These are phyloP conservation scores for Psammodynastes pulverulentus DNA, from an alignment of 2,113 vertebrate genomes.

Conservation along the genomic window DNA sequence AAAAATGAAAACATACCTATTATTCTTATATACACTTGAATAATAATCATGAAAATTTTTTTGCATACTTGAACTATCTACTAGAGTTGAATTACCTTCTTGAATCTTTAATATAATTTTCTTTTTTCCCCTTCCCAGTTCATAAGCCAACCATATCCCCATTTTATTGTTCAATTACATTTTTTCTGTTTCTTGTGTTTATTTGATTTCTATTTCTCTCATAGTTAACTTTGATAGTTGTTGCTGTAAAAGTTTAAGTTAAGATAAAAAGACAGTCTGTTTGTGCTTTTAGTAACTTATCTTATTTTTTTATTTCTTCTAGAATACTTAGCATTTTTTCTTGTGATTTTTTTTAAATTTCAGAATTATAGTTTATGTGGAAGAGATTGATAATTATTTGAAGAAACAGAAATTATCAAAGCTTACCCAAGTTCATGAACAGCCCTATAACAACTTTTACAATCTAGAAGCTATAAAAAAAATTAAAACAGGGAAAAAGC, in stretches of 20 bases:
- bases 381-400: not conserved
- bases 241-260: not conserved
- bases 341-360: not conserved
- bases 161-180: not conserved
- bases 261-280: not conserved
- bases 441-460: not conserved
- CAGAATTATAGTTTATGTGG: not conserved
- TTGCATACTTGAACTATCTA: not conserved
- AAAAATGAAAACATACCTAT: constrained; percentile 17
- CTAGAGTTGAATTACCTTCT: not conserved
- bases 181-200: not conserved
- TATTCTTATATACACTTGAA: not conserved
- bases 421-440: not conserved
- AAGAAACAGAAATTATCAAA: not conserved
- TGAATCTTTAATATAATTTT: not conserved
- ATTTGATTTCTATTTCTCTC: not conserved
- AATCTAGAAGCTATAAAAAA: not conserved
- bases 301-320: not conserved
- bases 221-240: not conserved
- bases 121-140: not conserved
- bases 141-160: not conserved
- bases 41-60: not conserved
- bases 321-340: not conserved
- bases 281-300: not conserved
- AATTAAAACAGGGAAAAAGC: not conserved